Evolutionary conservation across 2,888 invertebrate species (phyloP).

Genomic region (Sicus ferrugineus): DNA sequence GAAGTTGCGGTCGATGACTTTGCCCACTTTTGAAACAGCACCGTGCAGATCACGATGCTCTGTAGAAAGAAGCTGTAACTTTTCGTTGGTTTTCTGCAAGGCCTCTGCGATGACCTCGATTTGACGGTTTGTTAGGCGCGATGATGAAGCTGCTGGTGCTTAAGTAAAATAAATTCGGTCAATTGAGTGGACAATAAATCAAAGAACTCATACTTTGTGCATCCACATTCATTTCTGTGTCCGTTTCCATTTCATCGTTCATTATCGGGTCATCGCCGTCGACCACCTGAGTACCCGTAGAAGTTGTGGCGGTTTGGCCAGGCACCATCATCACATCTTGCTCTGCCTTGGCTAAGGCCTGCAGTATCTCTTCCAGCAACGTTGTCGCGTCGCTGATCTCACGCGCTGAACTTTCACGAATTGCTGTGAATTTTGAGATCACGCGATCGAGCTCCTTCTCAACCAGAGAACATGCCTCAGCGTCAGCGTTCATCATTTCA

Average conservation of each 20-base stretch:
- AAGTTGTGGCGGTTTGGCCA: slow-evolving; percentile 44
- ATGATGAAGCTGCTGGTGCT: slow-evolving; percentile 5
- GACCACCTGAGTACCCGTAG: slow-evolving; percentile 55
- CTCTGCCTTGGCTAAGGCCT: slow-evolving; percentile 55
- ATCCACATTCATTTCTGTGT: slow-evolving; percentile 57
- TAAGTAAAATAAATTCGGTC: neutral
- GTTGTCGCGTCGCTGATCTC: slow-evolving; percentile 59
- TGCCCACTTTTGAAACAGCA: slow-evolving; percentile 90
- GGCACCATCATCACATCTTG: slow-evolving; percentile 49
- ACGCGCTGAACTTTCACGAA: slow-evolving; percentile 58
- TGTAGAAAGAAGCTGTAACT: slow-evolving; percentile 81
- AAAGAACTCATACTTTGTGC: slow-evolving; percentile 48
- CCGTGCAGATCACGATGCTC: slow-evolving; percentile 84
- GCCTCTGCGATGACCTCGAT: slow-evolving; percentile 76
- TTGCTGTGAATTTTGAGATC: slow-evolving; percentile 59
- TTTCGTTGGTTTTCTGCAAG: slow-evolving; percentile 81
- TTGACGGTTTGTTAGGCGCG: slow-evolving; percentile 74
- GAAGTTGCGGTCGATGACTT: slow-evolving; percentile 95
- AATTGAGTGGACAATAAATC: neutral
- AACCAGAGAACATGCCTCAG: slow-evolving; percentile 61
- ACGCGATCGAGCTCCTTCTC: slow-evolving; percentile 64
- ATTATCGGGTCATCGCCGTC: slow-evolving; percentile 50
- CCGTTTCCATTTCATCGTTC: slow-evolving; percentile 50
- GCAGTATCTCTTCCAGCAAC: slow-evolving; percentile 56
- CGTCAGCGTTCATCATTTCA: slow-evolving; percentile 46